Conservation (phyloP, 23 tunicate genomes). For the Trididemnum clinides region DNA sequence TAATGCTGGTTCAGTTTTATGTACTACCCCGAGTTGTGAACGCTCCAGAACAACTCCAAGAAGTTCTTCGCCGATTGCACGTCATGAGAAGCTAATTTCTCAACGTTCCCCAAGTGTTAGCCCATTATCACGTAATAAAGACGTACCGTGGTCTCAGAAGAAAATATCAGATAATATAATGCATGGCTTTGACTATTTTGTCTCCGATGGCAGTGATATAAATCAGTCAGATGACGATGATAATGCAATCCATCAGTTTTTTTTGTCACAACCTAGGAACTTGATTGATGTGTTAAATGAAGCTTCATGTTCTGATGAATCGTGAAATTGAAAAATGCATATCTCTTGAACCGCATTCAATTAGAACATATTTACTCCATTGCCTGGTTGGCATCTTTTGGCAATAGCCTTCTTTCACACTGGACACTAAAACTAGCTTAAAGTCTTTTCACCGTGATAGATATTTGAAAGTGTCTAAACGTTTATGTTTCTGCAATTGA, state of each 20-base stretch:
- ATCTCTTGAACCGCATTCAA: too few relatives aligned
- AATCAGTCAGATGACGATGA: constrained; percentile 23
- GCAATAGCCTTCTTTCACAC: too few relatives aligned
- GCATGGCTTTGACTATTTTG: constrained; percentile 42
- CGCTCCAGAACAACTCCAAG: constrained; percentile 48
- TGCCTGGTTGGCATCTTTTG: too few relatives aligned
- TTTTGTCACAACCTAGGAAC: constrained; percentile 61
- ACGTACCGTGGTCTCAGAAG: neutral
- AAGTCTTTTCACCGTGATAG: too few relatives aligned
- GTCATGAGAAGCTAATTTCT: neutral
- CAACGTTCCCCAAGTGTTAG: constrained; percentile 59
- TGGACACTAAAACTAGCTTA: too few relatives aligned
- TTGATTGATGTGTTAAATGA: constrained; percentile 68
- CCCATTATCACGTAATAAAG: constrained; percentile 47
- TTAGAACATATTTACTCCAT: too few relatives aligned
- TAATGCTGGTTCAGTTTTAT: neutral
- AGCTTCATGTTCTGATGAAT: constrained; percentile 63
- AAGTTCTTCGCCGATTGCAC: constrained; percentile 71
- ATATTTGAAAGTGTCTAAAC: too few relatives aligned
- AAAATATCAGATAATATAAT: neutral
- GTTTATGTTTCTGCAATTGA: too few relatives aligned
- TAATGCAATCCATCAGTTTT: neutral
- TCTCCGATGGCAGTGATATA: constrained; percentile 43
- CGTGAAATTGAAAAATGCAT: too few relatives aligned
- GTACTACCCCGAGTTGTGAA: constrained; percentile 48